Base-by-base conservation (phyloP, 2,888 invertebrate genomes). In the Phasia obesa region DNA sequence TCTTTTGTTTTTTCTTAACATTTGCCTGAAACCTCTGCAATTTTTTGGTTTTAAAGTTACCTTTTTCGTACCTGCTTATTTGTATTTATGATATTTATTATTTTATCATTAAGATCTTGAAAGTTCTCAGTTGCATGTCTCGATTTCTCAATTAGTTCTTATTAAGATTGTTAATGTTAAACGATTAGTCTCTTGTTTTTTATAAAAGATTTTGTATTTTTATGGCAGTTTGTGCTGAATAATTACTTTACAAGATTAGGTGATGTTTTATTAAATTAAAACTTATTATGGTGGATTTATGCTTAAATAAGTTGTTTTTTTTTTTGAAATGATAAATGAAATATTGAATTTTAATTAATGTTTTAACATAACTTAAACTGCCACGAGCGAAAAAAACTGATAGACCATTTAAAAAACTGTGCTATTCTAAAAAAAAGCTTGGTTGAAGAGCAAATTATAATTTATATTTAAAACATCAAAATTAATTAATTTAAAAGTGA, bases 151-250 rank as follows among this genome's bases (percentile, higher is more conserved):
- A 35, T 64, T 15, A 15, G 55, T 49, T 75, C 47, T 57, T 65
- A 42, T 65, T 65, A 75, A 65, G 57, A 35, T 47, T 19, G 7
- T 31, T 74, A 74, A 64, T 74, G 6, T 13, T 21, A 27, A 74
- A 31, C 64, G 13, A 44, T 74, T 44, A 53, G 42, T 31, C 19
- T 15, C n/a, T 51, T 47, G 31, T 19, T 6, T 23, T 57, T 57
- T n/a, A n/a, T n/a, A n/a, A 17, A 38, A 51, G 23, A 38, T 11
- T 53, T 42, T 15, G n/a, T 17, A 7, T 23, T 53, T 11, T 38
- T 53, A 53, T 6, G 2, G 13, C 17, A 11, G 11, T 31, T 47
- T 19, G 47, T 57, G 35, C 21, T 70, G 59, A 19, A 11, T 57
- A 71, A 71, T 59, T 59, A 17, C 35, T 59, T 47, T 17, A 49